Evolutionary conservation across 2,888 invertebrate species (phyloP).

Genomic region (Acrobasis consociella): DNA sequence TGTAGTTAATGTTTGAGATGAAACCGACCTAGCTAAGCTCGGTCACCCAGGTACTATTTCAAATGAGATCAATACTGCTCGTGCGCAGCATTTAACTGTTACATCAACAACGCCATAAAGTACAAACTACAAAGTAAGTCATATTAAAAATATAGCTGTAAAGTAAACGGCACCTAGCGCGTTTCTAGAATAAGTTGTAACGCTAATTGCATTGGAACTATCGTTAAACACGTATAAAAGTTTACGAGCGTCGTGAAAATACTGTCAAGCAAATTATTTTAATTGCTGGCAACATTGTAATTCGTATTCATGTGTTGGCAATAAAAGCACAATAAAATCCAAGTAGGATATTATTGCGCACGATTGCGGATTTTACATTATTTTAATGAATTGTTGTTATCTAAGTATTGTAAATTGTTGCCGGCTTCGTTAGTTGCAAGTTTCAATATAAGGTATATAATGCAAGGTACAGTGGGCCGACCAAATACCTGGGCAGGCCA

Average conservation of each 20-base stretch:
- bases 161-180: conserved; percentile 3
- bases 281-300: conserved; percentile 49
- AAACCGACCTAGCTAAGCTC: too few relatives aligned
- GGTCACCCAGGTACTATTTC: too few relatives aligned
- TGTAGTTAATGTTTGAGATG: too few relatives aligned
- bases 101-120: background rate
- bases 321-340: conserved; percentile 53
- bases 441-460: too few relatives aligned
- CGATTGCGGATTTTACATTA: conserved; percentile 14
- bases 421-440: background rate
- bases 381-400: conserved; percentile 13
- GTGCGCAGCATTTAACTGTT: too few relatives aligned
- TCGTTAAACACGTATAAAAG: conserved; percentile 39
- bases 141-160: background rate
- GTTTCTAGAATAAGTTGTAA: conserved; percentile 24
- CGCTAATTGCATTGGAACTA: conserved; percentile 22
- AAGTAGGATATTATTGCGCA: conserved; percentile 12
- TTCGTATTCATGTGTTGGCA: conserved; percentile 37
- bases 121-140: conserved; percentile 7
- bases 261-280: conserved; percentile 47
- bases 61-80: too few relatives aligned
- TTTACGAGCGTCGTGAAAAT: conserved; percentile 38
- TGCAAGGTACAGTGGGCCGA: too few relatives aligned
- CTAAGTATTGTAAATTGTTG: conserved; percentile 7
- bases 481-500: too few relatives aligned